These are phyloP conservation scores for Solenopsis invicta DNA, from an alignment of 1,140 invertebrate genomes.

Conservation along the genomic window DNA sequence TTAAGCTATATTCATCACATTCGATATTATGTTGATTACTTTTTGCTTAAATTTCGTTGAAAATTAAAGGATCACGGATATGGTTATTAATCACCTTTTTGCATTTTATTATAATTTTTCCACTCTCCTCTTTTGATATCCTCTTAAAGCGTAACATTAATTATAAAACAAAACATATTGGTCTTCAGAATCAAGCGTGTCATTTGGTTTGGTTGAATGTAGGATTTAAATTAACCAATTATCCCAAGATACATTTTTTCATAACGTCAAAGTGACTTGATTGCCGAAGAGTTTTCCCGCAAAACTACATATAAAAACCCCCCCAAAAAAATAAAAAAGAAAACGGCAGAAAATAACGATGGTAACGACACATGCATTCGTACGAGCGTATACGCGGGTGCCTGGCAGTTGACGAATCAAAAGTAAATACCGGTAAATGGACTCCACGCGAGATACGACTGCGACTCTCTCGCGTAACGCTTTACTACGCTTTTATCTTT, in stretches of 20 bases:
- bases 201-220: not conserved
- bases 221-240: not conserved
- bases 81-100: not conserved
- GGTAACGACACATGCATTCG: not conserved
- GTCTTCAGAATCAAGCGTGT: not conserved
- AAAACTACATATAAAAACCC: constrained; percentile 10
- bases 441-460: constrained; percentile 21
- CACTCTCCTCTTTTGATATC: not conserved
- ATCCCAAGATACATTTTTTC: not conserved
- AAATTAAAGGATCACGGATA: not conserved
- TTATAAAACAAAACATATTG: not conserved
- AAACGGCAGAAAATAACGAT: constrained; percentile 1
- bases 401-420: constrained; percentile 64
- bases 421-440: constrained; percentile 67
- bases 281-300: not conserved
- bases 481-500: constrained; percentile 75
- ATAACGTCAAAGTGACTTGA: constrained; percentile 11
- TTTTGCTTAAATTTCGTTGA: not conserved
- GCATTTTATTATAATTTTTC: not conserved
- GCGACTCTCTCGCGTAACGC: not conserved
- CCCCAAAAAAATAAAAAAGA: not conserved
- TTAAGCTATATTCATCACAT: not conserved
- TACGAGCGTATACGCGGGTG: not conserved
- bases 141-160: not conserved
- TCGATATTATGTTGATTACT: not conserved